Evolutionary conservation across 2,113 vertebrate species (phyloP).

Genomic region (Atherinomorus stipes): DNA sequence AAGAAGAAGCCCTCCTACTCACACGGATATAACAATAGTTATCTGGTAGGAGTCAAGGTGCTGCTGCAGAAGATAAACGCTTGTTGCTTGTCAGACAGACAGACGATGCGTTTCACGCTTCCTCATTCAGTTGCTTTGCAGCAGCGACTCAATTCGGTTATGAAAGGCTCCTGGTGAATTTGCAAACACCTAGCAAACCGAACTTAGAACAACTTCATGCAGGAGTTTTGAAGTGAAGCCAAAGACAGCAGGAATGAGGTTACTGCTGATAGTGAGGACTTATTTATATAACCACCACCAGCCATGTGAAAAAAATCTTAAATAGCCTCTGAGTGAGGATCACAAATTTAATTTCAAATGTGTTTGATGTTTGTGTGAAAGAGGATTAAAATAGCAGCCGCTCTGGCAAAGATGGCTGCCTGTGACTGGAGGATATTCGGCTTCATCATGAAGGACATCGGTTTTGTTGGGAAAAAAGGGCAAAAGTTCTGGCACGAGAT

Average conservation of each 20-base stretch:
- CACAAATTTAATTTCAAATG: neutral
- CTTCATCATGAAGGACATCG: neutral
- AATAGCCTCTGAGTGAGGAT: neutral
- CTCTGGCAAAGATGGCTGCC: no score
- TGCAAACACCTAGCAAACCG: no score
- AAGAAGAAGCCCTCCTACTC: neutral
- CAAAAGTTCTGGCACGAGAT: no score
- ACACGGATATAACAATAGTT: neutral
- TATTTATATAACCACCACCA: neutral
- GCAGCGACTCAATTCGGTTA: no score
- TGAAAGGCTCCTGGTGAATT: no score
- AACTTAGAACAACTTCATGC: no score
- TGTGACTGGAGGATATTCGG: neutral
- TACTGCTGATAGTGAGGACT: neutral
- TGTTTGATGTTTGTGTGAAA: neutral
- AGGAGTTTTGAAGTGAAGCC: neutral
- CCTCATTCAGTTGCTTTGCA: no score
- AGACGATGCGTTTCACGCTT: no score
- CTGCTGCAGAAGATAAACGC: neutral
- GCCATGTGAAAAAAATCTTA: neutral
- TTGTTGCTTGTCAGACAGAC: no score
- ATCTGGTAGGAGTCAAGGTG: neutral
- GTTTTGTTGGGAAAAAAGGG: no score
- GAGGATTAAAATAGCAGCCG: neutral
- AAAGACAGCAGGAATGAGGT: neutral